Conservation (phyloP, 2,888 invertebrate species). For the Maniola hyperantus region DNA sequence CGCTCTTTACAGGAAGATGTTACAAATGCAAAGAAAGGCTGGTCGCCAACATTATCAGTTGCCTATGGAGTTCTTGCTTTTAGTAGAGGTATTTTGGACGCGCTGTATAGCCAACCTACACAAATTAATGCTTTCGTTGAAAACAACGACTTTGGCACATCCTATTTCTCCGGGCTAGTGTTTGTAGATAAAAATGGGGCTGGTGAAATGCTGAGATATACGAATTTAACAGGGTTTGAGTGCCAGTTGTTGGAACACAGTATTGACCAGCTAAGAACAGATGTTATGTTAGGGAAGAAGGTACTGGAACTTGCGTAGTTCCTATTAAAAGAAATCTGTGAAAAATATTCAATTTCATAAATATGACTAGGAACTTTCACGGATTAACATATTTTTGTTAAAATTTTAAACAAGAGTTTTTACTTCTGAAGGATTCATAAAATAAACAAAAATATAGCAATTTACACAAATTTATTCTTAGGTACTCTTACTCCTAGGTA, state of each 20-base stretch:
- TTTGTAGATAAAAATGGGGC: constrained; percentile 53
- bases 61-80: constrained; percentile 85
- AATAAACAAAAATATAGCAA: constrained; percentile 49
- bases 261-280: constrained; percentile 57
- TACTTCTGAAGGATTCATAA: constrained; percentile 22
- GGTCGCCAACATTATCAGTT: constrained; percentile 82
- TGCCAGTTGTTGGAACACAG: constrained; percentile 57
- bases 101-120: constrained; percentile 52
- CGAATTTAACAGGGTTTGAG: constrained; percentile 55
- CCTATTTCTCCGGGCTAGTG: constrained; percentile 61
- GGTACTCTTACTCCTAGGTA: constrained; percentile 51
- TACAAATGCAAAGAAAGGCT: constrained; percentile 84
- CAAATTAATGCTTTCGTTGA: constrained; percentile 60
- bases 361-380: too few relatives aligned
- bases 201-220: constrained; percentile 57
- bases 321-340: not conserved
- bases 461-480: constrained; percentile 70
- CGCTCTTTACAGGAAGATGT: constrained; percentile 81
- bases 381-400: not conserved
- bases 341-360: too few relatives aligned
- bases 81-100: constrained; percentile 80
- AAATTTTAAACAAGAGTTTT: not conserved
- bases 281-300: constrained; percentile 57
- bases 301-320: constrained; percentile 51
- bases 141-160: constrained; percentile 69